phyloP scores from a whole-genome alignment of 2,113 vertebrate genomes.

The Chionis minor region DNA sequence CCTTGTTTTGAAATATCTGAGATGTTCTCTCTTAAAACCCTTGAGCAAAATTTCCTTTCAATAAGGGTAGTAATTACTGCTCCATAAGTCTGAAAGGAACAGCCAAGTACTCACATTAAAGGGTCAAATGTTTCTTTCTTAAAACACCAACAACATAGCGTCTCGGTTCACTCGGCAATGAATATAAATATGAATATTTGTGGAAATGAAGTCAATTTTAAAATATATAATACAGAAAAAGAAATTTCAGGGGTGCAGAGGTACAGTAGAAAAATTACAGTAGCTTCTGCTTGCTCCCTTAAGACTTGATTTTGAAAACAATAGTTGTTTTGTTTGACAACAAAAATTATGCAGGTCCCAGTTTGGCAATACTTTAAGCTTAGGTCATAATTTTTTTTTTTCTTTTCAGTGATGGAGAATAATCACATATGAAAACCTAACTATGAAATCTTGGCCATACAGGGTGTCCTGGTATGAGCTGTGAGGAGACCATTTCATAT shows the following conservation, averaged over 20 bases:
- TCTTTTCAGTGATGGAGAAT: too few species aligned
- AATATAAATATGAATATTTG: neutral
- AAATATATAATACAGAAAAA: neutral
- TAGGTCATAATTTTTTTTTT: too few species aligned
- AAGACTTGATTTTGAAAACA: too few species aligned
- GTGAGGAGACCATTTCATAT: neutral
- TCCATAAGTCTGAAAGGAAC: neutral
- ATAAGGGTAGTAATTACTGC: neutral
- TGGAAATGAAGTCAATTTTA: neutral
- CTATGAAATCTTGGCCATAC: too few species aligned
- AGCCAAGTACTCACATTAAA: neutral
- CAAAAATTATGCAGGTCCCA: too few species aligned
- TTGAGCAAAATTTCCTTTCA: neutral
- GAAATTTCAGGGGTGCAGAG: accelerated
- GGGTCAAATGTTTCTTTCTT: neutral
- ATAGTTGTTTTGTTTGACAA: too few species aligned
- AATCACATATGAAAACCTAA: too few species aligned
- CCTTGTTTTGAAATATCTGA: neutral
- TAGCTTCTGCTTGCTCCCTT: too few species aligned
- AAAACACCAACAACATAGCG: neutral
- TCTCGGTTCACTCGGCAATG: neutral
- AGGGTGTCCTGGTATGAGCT: neutral
- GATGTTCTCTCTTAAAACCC: neutral
- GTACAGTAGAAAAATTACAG: neutral
- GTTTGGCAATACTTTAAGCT: too few species aligned